Conservation (phyloP, 64 coral and sea anemone genomes). For the Stylophora pistillata region DNA sequence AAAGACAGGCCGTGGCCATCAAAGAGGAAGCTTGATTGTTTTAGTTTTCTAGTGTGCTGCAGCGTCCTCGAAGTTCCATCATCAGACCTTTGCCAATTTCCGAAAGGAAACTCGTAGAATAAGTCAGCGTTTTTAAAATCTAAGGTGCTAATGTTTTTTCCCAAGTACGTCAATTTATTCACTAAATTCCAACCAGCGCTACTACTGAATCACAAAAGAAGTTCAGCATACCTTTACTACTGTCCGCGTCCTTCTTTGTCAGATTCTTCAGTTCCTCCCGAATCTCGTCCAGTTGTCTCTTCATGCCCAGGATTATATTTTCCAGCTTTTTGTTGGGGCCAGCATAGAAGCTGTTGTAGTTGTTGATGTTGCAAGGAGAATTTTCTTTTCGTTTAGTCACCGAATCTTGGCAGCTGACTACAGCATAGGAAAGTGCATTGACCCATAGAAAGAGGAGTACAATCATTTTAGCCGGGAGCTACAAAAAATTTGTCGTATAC, state of each 20-base stretch:
- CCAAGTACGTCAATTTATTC: too few species aligned
- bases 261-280: not conserved
- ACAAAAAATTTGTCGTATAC: too few species aligned
- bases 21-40: too few species aligned
- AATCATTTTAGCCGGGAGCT: not conserved
- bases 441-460: not conserved
- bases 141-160: too few species aligned
- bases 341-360: not conserved
- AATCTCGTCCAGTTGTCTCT: constrained; percentile 15
- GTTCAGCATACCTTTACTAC: not conserved
- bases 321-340: constrained; percentile 1
- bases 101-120: not conserved
- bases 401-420: not conserved
- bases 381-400: not conserved
- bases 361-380: constrained; percentile 1
- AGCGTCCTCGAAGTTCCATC: too few species aligned
- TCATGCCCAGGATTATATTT: not conserved
- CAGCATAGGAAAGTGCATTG: not conserved
- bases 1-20: too few species aligned
- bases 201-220: too few species aligned
- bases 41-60: too few species aligned
- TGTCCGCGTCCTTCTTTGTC: not conserved
- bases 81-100: too few species aligned
- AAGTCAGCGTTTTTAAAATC: too few species aligned
- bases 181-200: too few species aligned